A percentile compares a stretch with the other conserved stretches of the same genome.
Conservation (phyloP, 2,797 vertebrate genomes). For the Notamacropus eugenii region DNA sequence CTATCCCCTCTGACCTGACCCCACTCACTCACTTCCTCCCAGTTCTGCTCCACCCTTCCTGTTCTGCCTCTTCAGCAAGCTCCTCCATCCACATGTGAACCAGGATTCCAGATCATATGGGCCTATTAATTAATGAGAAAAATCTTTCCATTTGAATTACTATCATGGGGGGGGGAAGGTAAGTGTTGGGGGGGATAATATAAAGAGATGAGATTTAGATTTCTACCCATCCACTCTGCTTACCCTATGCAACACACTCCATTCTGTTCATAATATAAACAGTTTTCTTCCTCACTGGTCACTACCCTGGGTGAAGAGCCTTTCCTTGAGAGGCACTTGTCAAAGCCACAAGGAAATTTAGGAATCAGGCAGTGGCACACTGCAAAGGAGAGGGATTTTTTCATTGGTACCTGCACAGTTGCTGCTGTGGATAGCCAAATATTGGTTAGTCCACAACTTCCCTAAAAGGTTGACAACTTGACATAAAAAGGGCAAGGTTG, state of each 20-base stretch:
- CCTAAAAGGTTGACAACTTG: not conserved
- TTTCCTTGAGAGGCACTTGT: not conserved
- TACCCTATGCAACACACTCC: not conserved
- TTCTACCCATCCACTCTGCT: not conserved
- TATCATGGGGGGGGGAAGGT: not conserved
- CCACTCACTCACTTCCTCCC: no score
- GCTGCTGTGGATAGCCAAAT: not conserved
- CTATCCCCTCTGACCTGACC: no score
- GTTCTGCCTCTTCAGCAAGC: no score
- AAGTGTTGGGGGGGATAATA: not conserved
- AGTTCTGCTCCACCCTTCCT: no score
- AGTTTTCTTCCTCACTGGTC: not conserved
- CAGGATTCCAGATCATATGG: no score
- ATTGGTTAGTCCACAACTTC: not conserved
- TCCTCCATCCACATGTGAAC: no score
- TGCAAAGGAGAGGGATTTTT: not conserved
- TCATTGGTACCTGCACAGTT: not conserved
- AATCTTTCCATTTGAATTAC: no score
- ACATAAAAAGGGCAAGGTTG: not conserved
- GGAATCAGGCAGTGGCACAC: not conserved
- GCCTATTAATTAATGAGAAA: no score
- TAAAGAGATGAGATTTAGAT: not conserved
- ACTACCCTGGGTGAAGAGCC: not conserved
- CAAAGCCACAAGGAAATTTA: not conserved
- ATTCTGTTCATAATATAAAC: not conserved